Conservation (phyloP, 2,888 invertebrate species). For the Boloria euphrosyne region DNA sequence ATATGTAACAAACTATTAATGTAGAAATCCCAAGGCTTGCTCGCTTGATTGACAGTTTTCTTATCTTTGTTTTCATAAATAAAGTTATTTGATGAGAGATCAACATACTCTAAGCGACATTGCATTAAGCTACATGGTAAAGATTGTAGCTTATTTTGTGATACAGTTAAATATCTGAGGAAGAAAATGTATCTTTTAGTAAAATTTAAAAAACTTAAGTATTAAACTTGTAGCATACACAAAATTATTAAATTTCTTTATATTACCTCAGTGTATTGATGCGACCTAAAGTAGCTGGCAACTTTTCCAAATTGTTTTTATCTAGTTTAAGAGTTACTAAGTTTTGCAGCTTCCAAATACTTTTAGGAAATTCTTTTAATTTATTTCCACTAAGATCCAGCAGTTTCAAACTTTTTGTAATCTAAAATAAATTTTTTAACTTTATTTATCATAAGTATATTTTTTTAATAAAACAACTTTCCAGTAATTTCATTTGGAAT, state of each 20-base stretch:
- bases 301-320: conserved; percentile 79
- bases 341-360: conserved; percentile 83
- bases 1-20: conserved; percentile 79
- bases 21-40: conserved; percentile 62
- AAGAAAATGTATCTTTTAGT: conserved; percentile 16
- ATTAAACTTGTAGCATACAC: not conserved
- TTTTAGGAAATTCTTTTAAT: conserved; percentile 80
- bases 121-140: conserved; percentile 84
- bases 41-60: conserved; percentile 38
- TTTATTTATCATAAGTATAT: not conserved
- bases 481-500: not conserved
- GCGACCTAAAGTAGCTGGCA: conserved; percentile 86
- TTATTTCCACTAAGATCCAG: conserved; percentile 86
- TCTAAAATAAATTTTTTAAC: conserved; percentile 51
- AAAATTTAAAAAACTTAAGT: not conserved
- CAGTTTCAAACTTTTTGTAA: conserved; percentile 77
- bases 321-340: conserved; percentile 85
- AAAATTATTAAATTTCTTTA: not conserved
- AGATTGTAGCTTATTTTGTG: conserved; percentile 76
- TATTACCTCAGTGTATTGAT: conserved; percentile 76
- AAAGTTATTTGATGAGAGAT: conserved; percentile 83
- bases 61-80: conserved; percentile 43
- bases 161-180: conserved; percentile 77
- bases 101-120: conserved; percentile 77
- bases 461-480: not conserved